phyloP scores from a whole-genome alignment of 2,113 vertebrate genomes.

The Pholis gunnellus region DNA sequence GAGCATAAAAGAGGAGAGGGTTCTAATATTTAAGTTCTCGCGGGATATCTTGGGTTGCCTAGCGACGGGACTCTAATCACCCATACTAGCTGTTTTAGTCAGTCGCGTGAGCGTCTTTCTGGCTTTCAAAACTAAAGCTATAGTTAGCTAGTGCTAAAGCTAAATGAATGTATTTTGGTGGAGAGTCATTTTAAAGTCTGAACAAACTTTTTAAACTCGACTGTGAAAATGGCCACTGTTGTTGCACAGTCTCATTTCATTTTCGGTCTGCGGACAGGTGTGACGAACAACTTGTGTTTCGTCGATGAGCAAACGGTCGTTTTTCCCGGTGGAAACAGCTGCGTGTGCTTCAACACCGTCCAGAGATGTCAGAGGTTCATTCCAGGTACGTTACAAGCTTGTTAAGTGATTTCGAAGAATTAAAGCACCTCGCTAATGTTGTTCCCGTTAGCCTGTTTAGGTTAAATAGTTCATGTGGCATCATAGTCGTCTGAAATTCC shows the following conservation, averaged over 20 bases:
- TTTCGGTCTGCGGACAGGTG: conserved; percentile 87
- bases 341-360: conserved; percentile 88
- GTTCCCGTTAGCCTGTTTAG: background rate
- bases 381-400: conserved; percentile 82
- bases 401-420: background rate
- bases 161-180: no score
- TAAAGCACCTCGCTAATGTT: background rate
- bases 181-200: background rate
- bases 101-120: rapidly evolving
- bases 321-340: conserved; percentile 90
- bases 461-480: background rate
- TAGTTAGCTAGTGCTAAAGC: background rate
- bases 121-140: background rate
- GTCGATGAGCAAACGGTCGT: conserved; percentile 90
- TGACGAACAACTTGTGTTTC: conserved; percentile 89
- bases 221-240: conserved; percentile 45
- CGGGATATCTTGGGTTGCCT: conserved; percentile 48
- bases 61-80: conserved; percentile 52
- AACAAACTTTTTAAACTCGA: background rate
- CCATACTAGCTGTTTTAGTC: background rate
- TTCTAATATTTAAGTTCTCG: conserved; percentile 4
- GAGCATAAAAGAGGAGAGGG: background rate
- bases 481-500: background rate
- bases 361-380: conserved; percentile 90
- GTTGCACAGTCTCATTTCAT: conserved; percentile 83